Evolutionary conservation across 2,797 vertebrate species (phyloP).

Genomic region (Sarcophilus harrisii): DNA sequence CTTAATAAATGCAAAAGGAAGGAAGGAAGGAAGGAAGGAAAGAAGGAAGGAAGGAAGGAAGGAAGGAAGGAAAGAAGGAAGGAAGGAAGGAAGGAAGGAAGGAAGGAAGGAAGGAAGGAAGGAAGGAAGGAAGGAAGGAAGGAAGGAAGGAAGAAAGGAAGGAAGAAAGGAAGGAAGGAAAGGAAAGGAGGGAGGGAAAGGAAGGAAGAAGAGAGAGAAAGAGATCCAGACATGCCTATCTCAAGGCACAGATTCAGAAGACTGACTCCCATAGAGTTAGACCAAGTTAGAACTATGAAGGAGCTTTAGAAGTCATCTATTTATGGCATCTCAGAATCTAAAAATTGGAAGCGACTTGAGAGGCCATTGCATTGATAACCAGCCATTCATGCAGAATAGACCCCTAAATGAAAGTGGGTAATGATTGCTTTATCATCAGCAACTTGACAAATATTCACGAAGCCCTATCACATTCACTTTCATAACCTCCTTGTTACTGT

Average conservation of each 20-base stretch:
- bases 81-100: too few relatives aligned
- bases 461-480: background rate
- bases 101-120: too few relatives aligned
- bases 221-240: background rate
- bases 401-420: background rate
- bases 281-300: background rate
- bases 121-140: too few relatives aligned
- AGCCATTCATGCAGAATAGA: constrained; percentile 17
- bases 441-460: constrained; percentile 4
- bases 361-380: background rate
- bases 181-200: too few relatives aligned
- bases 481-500: constrained; percentile 6
- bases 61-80: too few relatives aligned
- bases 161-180: too few relatives aligned
- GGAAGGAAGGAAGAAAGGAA: too few relatives aligned
- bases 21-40: background rate
- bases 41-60: background rate
- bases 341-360: background rate
- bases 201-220: background rate
- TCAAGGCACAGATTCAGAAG: background rate
- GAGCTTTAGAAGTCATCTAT: background rate
- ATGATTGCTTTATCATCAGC: background rate
- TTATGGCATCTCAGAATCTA: background rate
- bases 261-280: background rate
- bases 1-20: background rate